Conservation (phyloP, 1,140 invertebrate genomes). For the Drosophila aff. region DNA sequence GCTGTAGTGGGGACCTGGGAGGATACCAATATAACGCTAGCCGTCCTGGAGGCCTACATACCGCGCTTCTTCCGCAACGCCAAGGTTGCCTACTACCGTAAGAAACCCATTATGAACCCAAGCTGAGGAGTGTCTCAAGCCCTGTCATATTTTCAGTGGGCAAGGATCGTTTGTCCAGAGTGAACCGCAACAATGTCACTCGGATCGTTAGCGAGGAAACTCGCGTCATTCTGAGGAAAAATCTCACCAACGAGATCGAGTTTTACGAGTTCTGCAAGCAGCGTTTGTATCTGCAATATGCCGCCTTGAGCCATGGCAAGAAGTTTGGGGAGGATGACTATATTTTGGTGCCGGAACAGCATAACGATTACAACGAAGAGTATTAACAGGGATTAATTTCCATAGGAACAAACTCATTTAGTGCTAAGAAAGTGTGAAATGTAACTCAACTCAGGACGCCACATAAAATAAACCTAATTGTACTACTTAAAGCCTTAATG, state of each 20-base stretch:
- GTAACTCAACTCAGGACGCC: slow-evolving; percentile 27
- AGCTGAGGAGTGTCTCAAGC: neutral
- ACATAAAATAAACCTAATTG: slow-evolving; percentile 3
- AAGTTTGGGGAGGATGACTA: slow-evolving; percentile 72
- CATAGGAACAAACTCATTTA: slow-evolving; percentile 6
- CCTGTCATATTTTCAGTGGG: slow-evolving; percentile 68
- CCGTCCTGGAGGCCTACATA: slow-evolving; percentile 93
- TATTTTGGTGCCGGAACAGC: slow-evolving; percentile 64
- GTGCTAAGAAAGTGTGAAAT: slow-evolving; percentile 19
- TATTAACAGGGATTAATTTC: slow-evolving; percentile 38
- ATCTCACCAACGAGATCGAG: slow-evolving; percentile 79
- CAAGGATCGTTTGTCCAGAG: slow-evolving; percentile 60
- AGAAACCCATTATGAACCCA: slow-evolving; percentile 58
- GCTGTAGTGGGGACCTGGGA: slow-evolving; percentile 95
- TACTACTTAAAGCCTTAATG: neutral
- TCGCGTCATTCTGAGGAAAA: slow-evolving; percentile 65
- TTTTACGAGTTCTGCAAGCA: slow-evolving; percentile 84
- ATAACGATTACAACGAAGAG: slow-evolving; percentile 47
- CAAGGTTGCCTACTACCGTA: slow-evolving; percentile 91
- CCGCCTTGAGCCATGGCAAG: slow-evolving; percentile 62
- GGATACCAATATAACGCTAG: slow-evolving; percentile 93
- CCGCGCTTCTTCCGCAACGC: slow-evolving; percentile 93
- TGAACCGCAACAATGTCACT: slow-evolving; percentile 77
- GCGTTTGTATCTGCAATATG: slow-evolving; percentile 79
- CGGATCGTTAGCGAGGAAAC: slow-evolving; percentile 73